Evolutionary conservation across 2,888 invertebrate genomes (phyloP).

Genomic region (Hirtodrosophila alboralis): DNA sequence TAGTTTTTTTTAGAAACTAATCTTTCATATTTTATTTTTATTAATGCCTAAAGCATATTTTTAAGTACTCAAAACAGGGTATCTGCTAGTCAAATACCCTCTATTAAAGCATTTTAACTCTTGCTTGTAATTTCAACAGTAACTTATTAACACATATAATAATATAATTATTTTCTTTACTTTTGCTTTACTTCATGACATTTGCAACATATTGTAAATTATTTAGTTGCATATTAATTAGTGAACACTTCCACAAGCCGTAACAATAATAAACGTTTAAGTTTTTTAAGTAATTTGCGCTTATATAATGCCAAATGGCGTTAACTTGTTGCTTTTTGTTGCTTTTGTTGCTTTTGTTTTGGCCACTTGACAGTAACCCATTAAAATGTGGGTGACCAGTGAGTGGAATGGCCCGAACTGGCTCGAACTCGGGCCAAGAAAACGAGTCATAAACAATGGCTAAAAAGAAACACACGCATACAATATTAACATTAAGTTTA

Average conservation of each 20-base stretch:
- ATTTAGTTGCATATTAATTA: slow-evolving; percentile 68
- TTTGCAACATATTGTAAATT: slow-evolving; percentile 55
- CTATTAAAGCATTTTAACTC: not conserved
- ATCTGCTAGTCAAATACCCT: no score
- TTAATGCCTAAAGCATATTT: no score
- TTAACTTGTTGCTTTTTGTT: slow-evolving; percentile 42
- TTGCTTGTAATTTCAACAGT: not conserved
- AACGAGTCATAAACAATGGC: slow-evolving; percentile 19
- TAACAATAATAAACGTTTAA: slow-evolving; percentile 32
- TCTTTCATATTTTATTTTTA: no score
- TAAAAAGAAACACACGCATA: slow-evolving; percentile 2
- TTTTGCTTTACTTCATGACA: slow-evolving; percentile 28
- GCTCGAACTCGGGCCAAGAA: slow-evolving; percentile 20
- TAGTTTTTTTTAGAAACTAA: no score
- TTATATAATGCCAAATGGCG: slow-evolving; percentile 59
- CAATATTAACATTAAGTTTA: slow-evolving; percentile 9
- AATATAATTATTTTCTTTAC: slow-evolving; percentile 20
- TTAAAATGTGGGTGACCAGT: slow-evolving; percentile 64
- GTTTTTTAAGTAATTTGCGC: slow-evolving; percentile 25
- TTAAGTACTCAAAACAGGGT: no score
- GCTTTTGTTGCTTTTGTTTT: slow-evolving; percentile 18
- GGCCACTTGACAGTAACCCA: slow-evolving; percentile 52
- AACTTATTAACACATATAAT: slow-evolving; percentile 5
- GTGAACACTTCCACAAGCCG: slow-evolving; percentile 41
- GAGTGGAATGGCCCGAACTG: slow-evolving; percentile 42